These are phyloP conservation scores for Rhingia rostrata DNA, from an alignment of 2,888 invertebrate species.

Conservation along the genomic window DNA sequence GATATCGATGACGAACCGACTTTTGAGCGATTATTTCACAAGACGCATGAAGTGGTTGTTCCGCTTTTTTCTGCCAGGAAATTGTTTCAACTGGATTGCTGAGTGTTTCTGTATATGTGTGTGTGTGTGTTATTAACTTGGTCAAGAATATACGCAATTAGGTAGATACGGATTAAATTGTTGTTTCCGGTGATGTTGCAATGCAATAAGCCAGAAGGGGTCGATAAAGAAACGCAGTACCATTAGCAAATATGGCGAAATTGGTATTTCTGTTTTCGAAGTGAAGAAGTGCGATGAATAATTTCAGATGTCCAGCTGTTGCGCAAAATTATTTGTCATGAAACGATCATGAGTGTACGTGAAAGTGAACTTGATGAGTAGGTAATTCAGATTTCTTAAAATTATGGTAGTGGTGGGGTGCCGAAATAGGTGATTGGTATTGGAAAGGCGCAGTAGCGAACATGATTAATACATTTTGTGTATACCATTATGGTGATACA, in stretches of 20 bases:
- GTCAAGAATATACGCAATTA: conserved; percentile 28
- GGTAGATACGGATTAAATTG: conserved; percentile 27
- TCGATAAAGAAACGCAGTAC: neutral
- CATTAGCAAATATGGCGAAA: conserved; percentile 51
- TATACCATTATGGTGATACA: no score
- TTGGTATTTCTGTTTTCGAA: conserved; percentile 7
- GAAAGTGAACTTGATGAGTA: neutral
- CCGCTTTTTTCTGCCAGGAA: conserved; percentile 30
- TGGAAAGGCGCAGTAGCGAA: no score
- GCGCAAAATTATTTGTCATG: neutral
- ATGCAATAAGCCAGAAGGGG: conserved; percentile 3
- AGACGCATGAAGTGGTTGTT: conserved; percentile 24
- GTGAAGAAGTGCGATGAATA: conserved; percentile 7
- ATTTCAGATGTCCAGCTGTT: neutral
- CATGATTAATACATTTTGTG: no score
- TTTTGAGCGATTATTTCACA: conserved; percentile 26
- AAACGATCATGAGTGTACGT: neutral
- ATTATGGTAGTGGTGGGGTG: no score
- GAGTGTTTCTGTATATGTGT: neutral
- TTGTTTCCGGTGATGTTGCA: conserved; percentile 51
- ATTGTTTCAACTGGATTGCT: neutral
- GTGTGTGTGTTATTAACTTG: conserved; percentile 4
- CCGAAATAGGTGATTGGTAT: no score
- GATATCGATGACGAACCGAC: conserved; percentile 60
- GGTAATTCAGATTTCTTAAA: no score